Percentiles rank a stretch among this genome's conserved stretches.
phyloP scores from a whole-genome alignment of 2,888 invertebrate species.

The Tolmerus cingulatus region DNA sequence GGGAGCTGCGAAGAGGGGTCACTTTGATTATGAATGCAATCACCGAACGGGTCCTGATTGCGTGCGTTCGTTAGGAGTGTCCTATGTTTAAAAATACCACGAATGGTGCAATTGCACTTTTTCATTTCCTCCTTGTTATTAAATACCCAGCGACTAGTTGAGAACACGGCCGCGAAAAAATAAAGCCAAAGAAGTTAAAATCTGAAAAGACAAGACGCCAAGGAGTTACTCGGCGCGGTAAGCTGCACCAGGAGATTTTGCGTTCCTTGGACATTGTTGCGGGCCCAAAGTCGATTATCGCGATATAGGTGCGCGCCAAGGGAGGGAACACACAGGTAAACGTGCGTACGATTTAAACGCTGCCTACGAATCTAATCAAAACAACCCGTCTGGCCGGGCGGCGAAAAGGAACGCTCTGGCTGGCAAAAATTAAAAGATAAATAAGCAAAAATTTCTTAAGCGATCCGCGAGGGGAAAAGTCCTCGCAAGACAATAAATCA shows the following conservation, averaged over 20 bases:
- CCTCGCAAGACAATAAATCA: slow-evolving; percentile 53
- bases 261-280: background rate
- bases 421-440: slow-evolving; percentile 31
- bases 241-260: background rate
- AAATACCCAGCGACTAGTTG: background rate
- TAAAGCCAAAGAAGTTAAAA: background rate
- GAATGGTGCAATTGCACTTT: background rate
- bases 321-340: background rate
- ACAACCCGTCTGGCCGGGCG: background rate
- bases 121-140: background rate
- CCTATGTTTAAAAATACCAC: background rate
- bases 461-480: slow-evolving; percentile 45
- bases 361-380: slow-evolving; percentile 37
- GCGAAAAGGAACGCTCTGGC: background rate
- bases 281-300: background rate
- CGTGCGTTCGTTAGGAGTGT: background rate
- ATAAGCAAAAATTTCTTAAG: slow-evolving; percentile 33
- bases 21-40: background rate
- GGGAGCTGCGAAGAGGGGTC: background rate
- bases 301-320: background rate
- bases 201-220: background rate
- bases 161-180: background rate
- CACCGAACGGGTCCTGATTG: background rate
- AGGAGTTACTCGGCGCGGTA: background rate
- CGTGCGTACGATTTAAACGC: background rate